phyloP scores from a whole-genome alignment of 1,140 invertebrate genomes.

The Drosophila subpulchrella region DNA sequence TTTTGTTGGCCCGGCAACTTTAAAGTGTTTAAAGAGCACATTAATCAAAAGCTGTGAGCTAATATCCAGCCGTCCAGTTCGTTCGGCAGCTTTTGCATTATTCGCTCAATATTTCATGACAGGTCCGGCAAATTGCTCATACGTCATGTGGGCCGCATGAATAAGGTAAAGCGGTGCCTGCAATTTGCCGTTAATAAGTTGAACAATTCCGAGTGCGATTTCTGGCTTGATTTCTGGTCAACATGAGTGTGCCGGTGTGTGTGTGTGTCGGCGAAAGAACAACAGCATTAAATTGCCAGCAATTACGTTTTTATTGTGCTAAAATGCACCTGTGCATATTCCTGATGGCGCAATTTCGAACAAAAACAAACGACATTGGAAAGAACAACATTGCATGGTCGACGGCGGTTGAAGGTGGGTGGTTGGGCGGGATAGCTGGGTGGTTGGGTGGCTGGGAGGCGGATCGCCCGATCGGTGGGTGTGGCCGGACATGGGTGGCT shows the following conservation, averaged over 20 bases:
- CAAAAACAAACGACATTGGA: conserved; percentile 82
- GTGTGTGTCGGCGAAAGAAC: conserved; percentile 48
- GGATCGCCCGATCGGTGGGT: conserved; percentile 15
- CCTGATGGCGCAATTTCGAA: conserved; percentile 83
- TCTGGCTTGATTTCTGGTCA: conserved; percentile 44
- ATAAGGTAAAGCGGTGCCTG: conserved; percentile 29
- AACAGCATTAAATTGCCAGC: conserved; percentile 79
- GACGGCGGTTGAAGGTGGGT: conserved; percentile 3
- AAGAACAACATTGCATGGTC: conserved; percentile 76
- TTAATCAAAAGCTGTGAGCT: conserved; percentile 74
- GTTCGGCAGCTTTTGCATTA: conserved; percentile 34
- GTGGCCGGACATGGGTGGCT: conserved; percentile 2
- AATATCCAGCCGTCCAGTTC: conserved; percentile 50
- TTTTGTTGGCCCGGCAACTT: conserved; percentile 19
- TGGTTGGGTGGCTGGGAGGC: not conserved
- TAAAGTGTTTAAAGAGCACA: conserved; percentile 63
- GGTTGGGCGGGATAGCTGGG: not conserved
- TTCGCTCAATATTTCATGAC: conserved; percentile 46
- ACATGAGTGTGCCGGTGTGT: not conserved
- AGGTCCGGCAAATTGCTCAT: conserved; percentile 59
- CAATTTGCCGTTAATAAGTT: conserved; percentile 65
- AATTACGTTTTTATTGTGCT: conserved; percentile 84
- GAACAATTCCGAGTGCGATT: conserved; percentile 41
- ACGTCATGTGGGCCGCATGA: conserved; percentile 51
- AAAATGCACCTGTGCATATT: conserved; percentile 83